Evolutionary conservation across 2,888 invertebrate species (phyloP), one percentile per base, ranked within the genome.

Genomic region (Lycaena phlaeas): DNA sequence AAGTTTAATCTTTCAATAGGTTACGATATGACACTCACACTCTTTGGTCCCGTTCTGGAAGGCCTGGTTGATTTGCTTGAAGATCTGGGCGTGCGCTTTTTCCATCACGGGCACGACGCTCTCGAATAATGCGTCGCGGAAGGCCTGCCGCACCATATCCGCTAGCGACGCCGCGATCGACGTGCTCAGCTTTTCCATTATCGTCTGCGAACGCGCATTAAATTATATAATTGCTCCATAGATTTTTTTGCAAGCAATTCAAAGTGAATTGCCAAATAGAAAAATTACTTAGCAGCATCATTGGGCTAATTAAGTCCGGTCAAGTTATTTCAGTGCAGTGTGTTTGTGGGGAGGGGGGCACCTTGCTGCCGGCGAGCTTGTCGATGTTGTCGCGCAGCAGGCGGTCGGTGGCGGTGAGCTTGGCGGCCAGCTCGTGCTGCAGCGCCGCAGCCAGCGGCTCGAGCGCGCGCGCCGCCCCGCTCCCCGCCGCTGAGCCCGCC

Each of bases 21-120:
- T n/a, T n/a, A n/a, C n/a, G n/a, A n/a, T n/a, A n/a, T n/a, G 6
- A 30, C 2, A 73, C 90, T 89, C 78, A 96, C 96, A 96, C 76
- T 97, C 96, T 65, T 91, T 92, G 4, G 96, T 94, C 40, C 98
- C 98, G 49, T 87, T 88, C 38, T 92, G 89, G 76, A 97, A 98
- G 11, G 92, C 89, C 38, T 93, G 92, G 66, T 96, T 95, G 42
- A 98, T 87, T 74, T 98, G 97, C 31, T 90, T 87, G 66, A 97
- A 96, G 87, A 98, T 92, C 61, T 90, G 90, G 58, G 91, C 90
- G 54, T 93, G 93, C 41, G 94, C 90, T 64, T 91, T 91, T 68
- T 97, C 96, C 86, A 96, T 93, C 22, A 91, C 89, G 2, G 97
- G 97, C 58, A 96, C 85, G 31, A 96, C 85, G 49, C 90, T 88